Evolutionary conservation across 2,797 vertebrate species (phyloP).

Genomic region (Onychomys torridus): DNA sequence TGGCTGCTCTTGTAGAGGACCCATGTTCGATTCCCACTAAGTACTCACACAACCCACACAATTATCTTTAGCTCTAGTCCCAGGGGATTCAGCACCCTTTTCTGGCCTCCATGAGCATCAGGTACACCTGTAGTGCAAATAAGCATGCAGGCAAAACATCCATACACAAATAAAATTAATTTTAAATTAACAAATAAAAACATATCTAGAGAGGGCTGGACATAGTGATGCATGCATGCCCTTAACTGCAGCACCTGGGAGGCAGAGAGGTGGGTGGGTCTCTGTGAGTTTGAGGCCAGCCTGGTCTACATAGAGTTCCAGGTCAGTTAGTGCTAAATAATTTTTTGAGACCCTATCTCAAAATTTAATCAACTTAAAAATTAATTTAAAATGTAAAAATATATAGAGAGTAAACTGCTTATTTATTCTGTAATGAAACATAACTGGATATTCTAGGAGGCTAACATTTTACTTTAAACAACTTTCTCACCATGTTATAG

Average conservation of each 20-base stretch:
- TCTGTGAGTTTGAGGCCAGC: background rate
- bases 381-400: background rate
- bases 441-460: conserved; percentile 21
- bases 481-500: conserved; percentile 10
- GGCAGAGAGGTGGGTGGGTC: background rate
- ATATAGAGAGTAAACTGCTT: background rate
- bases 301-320: background rate
- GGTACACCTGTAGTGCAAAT: no score
- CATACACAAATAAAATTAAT: no score
- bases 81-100: no score
- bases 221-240: background rate
- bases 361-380: background rate
- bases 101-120: no score
- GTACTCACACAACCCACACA: no score
- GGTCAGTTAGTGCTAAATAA: background rate
- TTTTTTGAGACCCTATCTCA: background rate
- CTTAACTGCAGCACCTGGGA: background rate
- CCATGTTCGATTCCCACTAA: no score
- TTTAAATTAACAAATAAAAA: no score
- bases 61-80: no score
- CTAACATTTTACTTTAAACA: conserved; percentile 48
- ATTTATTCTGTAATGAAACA: conserved; percentile 40
- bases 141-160: no score
- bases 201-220: background rate
- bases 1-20: no score